Conservation (phyloP, 2,113 vertebrate species). For the Megaleporinus macrocephalus region DNA sequence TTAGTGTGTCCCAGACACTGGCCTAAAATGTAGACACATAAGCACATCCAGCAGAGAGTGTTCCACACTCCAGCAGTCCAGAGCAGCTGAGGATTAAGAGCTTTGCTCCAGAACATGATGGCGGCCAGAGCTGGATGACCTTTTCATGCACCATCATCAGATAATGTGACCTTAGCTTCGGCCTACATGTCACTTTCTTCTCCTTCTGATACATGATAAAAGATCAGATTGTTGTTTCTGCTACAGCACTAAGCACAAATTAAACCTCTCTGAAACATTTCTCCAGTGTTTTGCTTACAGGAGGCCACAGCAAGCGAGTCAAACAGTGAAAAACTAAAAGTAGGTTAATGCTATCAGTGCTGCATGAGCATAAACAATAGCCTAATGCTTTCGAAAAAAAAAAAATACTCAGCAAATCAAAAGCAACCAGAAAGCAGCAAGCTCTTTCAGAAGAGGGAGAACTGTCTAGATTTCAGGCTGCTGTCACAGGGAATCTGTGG, state of each 20-base stretch:
- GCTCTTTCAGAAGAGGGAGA: not conserved
- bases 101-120: not conserved
- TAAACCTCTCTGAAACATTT: not conserved
- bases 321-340: conserved; percentile 16
- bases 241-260: not conserved
- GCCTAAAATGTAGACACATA: not conserved
- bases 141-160: not conserved
- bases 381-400: not conserved
- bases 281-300: not conserved
- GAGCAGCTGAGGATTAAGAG: not conserved
- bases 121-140: not conserved
- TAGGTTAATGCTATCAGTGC: conserved; percentile 1
- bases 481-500: not conserved
- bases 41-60: not conserved
- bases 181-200: not conserved
- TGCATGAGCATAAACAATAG: not conserved
- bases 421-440: not conserved
- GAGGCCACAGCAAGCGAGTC: not conserved
- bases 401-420: not conserved
- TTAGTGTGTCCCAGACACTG: not conserved
- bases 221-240: not conserved
- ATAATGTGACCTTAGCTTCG: not conserved
- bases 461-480: conserved; percentile 1
- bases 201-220: not conserved
- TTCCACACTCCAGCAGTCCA: not conserved